phyloP scores from a whole-genome alignment of 2,113 vertebrate species.

The Benthochromis sp. region DNA sequence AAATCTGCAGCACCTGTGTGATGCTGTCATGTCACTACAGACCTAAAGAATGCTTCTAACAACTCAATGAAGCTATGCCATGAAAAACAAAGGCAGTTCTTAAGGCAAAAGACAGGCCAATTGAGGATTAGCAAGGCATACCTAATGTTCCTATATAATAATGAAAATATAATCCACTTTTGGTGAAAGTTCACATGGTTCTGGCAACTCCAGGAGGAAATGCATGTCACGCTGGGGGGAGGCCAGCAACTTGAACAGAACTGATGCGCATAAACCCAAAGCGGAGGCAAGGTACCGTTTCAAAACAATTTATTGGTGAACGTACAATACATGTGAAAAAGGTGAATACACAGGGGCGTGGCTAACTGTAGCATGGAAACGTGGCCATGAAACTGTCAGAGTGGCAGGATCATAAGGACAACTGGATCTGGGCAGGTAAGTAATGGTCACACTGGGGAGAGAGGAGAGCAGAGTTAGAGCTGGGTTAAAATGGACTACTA shows the following conservation, averaged over 20 bases:
- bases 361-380: not conserved
- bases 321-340: not conserved
- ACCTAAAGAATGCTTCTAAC: not conserved
- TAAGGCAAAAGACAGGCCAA: not conserved
- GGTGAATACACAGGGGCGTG: rapidly evolving
- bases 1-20: not conserved
- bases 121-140: not conserved
- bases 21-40: not conserved
- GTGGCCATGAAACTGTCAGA: not conserved
- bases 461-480: not conserved
- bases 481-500: not conserved
- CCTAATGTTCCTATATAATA: not conserved
- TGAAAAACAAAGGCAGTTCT: not conserved
- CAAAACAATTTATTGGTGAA: not conserved
- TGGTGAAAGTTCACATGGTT: not conserved
- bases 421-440: not conserved
- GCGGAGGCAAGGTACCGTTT: not conserved
- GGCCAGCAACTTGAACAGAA: not conserved
- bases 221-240: not conserved
- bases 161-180: not conserved
- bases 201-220: not conserved
- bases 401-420: not conserved
- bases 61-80: not conserved
- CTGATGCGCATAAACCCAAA: not conserved
- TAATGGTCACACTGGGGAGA: not conserved